Base-by-base conservation (phyloP, 2,888 invertebrate species). In the Alviniconcha strummeri region DNA sequence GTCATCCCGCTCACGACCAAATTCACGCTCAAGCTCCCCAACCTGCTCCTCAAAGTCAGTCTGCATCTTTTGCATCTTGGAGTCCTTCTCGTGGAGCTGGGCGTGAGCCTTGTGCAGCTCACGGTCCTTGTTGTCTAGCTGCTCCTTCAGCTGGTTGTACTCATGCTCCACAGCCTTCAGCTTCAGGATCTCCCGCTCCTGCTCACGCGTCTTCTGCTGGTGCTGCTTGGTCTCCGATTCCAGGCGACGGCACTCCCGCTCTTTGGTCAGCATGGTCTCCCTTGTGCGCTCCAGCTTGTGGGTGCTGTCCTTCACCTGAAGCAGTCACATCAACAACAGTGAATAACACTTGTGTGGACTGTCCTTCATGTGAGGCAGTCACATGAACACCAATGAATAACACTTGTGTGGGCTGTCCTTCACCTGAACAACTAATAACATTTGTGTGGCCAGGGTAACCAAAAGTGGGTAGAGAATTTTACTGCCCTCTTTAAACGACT, bases 1-100 rank as follows among this genome's bases (percentile, higher is more conserved):
- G 77, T 88, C 91, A 84, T 88, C 91, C 81, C 90, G 91, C 88
- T 91, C 91, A 82, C 88, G 90, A 79, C 88, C 95, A 84, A 90
- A 91, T 57, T 92, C 91, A 13, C 89, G 88, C 87, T 92, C 91
- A 83, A 92, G 84, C 74, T 90, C 91, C 56, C 89, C 88, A 71
- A 90, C 87, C 81, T 91, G 91, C 57, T 87, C 87, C 82, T 91
- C 90, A 87, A 88, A 90, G 6, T 89, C 89, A 64, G 87, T 85
- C 84, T 91, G 90, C 75, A 91, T 64, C 81, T 91, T 91, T 78
- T 89, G 88, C 56, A 86, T 81, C 71, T 89, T 85, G 55, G 87
- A 84, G 55, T 91, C 91, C 79, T 90, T 90, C 79, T 90, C 91
- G 78, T 88, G 86, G 78, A 87, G 57, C 55, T 85, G 84, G 54